Evolutionary conservation across 2,113 vertebrate species (phyloP).

Genomic region (Actenoides lindsayi): DNA sequence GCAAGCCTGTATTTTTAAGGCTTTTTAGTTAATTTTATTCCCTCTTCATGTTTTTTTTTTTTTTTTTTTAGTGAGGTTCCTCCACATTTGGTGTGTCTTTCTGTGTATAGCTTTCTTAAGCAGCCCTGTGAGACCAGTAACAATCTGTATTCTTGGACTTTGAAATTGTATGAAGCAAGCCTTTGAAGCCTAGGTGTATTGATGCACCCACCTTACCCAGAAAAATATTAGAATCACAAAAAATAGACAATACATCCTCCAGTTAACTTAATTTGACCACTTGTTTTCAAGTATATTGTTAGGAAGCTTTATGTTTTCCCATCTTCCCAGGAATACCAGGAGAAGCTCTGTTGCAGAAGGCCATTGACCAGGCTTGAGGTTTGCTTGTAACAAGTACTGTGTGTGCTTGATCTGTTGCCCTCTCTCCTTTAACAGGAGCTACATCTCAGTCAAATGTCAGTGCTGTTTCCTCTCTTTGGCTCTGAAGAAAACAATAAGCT

Average conservation of each 20-base stretch:
- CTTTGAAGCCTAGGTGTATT: background rate
- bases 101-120: background rate
- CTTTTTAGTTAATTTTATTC: background rate
- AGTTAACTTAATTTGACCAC: background rate
- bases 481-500: background rate
- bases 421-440: background rate
- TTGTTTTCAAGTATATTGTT: fast-evolving
- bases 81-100: background rate
- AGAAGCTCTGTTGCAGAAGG: background rate
- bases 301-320: background rate
- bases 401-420: background rate
- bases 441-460: background rate
- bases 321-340: background rate
- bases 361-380: background rate
- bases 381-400: background rate
- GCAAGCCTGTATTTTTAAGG: background rate
- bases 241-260: background rate
- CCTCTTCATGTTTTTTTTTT: background rate
- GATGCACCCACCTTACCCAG: background rate
- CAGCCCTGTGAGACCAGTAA: background rate
- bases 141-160: background rate
- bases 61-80: background rate
- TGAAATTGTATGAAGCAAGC: background rate
- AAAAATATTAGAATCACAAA: background rate
- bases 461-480: background rate